Base-by-base conservation (phyloP, 2,113 vertebrate species). In the Brachirus orientalis region DNA sequence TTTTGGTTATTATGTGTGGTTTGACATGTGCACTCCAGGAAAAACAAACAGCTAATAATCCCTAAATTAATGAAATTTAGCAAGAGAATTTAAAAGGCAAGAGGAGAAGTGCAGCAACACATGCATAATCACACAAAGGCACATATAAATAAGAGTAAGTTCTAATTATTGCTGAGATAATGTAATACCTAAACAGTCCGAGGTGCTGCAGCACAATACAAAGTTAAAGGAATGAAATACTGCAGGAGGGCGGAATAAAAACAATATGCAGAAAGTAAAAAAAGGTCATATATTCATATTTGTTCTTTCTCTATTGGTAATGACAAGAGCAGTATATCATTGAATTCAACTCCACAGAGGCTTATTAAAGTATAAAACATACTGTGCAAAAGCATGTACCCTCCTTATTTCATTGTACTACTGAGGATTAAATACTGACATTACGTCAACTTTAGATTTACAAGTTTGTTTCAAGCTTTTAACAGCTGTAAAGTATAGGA, bases 111-210 rank as follows among this genome's bases (percentile, higher is more conserved):
- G 38, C 22, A 57, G 20, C 5, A 8, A 55, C 28, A 22, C 72
- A 41, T 35, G 45, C 41, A 43, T 41, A 55, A 48, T 64, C 59
- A 72, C 48, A 54, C 20, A 54, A 33, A 20, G 48, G 48, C 18
- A 61, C 47, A 18, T 55, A 20, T 14, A 61, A 60, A 37, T 65
- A 33, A 10, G 47, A 54, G 12, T 5, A 16, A 20, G 17, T 17
- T 43, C 3, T 0, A 35, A 17, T 53, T 51, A 28, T 41, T 63
- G 41, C n/a, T 20, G 36, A 7, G 9, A 28, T n/a, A 56, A 19
- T 9, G 44, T 8, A 55, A 16, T 35, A 33, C n/a, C 20, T 17
- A 6, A 17, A 11, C 28, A 51, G 57, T 36, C 10, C 36, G 19
- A 19, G 10, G 33, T 19, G 10, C 41, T 37, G 10, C 35, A 61